Evolutionary conservation across 2,888 invertebrate species (phyloP).

Genomic region (Pseudococcus viburni): DNA sequence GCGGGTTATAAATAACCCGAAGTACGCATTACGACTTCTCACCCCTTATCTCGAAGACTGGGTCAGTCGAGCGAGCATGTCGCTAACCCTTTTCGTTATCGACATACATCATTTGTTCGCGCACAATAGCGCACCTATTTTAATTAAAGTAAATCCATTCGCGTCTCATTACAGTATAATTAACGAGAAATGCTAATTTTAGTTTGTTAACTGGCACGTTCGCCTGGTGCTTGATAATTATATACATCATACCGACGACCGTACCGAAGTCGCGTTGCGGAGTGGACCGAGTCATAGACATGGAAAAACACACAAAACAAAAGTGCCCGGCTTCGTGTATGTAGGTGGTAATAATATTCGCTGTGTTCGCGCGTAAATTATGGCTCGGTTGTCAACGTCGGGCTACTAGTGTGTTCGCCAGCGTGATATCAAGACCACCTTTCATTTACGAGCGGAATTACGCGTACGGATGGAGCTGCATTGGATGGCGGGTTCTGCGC

Average conservation of each 20-base stretch:
- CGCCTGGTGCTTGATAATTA: not conserved
- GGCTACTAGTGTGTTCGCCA: not conserved
- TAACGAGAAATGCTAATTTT: conserved; percentile 44
- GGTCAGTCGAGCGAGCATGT: not conserved
- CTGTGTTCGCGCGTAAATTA: not conserved
- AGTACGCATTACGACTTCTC: not conserved
- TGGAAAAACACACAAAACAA: conserved; percentile 6
- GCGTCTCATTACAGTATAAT: conserved; percentile 48
- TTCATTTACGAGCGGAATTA: not conserved
- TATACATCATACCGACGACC: not conserved
- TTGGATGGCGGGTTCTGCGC: not conserved
- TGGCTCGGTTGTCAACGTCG: not conserved
- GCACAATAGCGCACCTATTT: conserved; percentile 23
- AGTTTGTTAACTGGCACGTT: conserved; percentile 11
- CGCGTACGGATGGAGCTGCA: not conserved
- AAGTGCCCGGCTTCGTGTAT: not conserved
- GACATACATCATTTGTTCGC: not conserved
- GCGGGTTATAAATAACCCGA: not conserved
- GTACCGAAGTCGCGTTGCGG: not conserved
- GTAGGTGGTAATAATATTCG: not conserved
- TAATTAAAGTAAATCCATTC: conserved; percentile 51
- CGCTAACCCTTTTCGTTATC: conserved; percentile 3
- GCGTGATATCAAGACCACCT: not conserved
- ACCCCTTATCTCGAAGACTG: not conserved
- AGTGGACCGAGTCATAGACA: not conserved